Base-by-base conservation (phyloP, 92 coral and sea anemone genomes). In the Epizoanthus scotinus region DNA sequence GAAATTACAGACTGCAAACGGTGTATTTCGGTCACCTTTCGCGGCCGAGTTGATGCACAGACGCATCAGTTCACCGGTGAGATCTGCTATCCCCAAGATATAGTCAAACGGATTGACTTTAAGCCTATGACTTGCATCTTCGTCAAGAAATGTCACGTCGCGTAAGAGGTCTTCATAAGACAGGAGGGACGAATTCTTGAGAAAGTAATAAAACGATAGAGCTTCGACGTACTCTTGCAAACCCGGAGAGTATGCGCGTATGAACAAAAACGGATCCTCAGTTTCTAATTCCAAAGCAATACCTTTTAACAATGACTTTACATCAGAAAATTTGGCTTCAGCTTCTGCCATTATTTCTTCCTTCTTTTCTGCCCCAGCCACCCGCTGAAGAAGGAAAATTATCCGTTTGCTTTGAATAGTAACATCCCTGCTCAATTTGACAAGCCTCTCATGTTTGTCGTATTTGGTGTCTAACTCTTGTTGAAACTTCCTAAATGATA, bases 31-130 rank as follows among this genome's bases (percentile, higher is more conserved):
- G 79, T 91, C 95, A 0, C 98, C 99, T 42, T 88, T 90, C 0
- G 98, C 98, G 15, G 97, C 98, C 54, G 96, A 89, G 85, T 96
- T 96, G 17, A 96, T 81, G 34, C 96, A 90, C 24, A 96, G 82
- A 10, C 99, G 91, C 99, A 96, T 96, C 58, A 96, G 50, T 67
- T 96, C 99, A 8, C 99, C 99, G 0, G 99, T 96, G 52, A 96
- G 84, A 84, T 96, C 99, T n/a, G 99, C 95, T 40, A 96, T 78
- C 22, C 99, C 99, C 42, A 96, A 93, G 27, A 94, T 62, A 64
- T 91, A 96, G 60, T 96, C 97, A 7, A 86, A 85, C 24, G 98
- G 96, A 63, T 85, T 90, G 34, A 91, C 78, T n/a, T 79, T 63
- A 17, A 95, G 82, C 29, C 22, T 64, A 38, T 85, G 57, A 52